Percentiles rank a stretch among this genome's conserved stretches.
phyloP scores from a whole-genome alignment of 2,113 vertebrate species.

The Poecile atricapillus region DNA sequence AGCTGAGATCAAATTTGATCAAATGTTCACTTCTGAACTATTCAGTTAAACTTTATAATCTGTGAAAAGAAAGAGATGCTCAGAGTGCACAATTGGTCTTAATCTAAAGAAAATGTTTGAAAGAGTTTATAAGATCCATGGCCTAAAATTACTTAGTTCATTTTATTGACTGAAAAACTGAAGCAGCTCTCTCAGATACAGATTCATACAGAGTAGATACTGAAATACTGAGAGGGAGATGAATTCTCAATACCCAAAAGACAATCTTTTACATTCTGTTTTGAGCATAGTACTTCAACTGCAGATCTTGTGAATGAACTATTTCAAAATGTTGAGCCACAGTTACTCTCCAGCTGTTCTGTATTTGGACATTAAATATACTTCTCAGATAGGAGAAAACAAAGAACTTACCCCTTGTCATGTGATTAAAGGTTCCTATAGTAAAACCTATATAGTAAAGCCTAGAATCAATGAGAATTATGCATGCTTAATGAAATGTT shows the following conservation, averaged over 20 bases:
- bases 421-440: background rate
- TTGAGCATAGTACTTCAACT: background rate
- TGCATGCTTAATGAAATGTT: background rate
- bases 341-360: background rate
- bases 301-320: background rate
- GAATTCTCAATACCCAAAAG: background rate
- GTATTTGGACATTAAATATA: background rate
- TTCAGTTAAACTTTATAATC: background rate
- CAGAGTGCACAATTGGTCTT: background rate
- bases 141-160: background rate
- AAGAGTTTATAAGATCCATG: background rate
- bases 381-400: background rate
- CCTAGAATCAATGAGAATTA: background rate
- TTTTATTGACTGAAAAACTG: background rate
- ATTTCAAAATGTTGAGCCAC: background rate
- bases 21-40: background rate
- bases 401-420: background rate
- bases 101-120: background rate
- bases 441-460: too few species aligned
- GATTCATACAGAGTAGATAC: background rate
- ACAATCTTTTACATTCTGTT: background rate
- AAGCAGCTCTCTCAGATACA: background rate
- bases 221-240: background rate
- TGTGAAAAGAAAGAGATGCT: background rate
- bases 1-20: background rate